These are phyloP conservation scores for Semnornis frantzii DNA, from an alignment of 2,113 vertebrate genomes.

Conservation along the genomic window DNA sequence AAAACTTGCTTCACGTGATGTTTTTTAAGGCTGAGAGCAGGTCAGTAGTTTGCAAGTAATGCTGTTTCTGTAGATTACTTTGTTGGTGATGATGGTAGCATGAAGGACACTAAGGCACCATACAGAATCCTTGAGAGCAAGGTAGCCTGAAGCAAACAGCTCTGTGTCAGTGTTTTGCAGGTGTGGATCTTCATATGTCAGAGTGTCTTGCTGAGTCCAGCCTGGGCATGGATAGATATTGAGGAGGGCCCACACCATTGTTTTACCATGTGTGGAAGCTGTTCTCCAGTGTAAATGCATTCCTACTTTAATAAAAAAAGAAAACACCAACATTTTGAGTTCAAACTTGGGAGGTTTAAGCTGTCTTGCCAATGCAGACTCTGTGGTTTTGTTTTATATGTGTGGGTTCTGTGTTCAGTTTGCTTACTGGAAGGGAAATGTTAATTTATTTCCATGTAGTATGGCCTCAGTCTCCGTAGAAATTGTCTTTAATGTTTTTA, in stretches of 20 bases:
- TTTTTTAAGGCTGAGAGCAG: conserved; percentile 62
- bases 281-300: conserved; percentile 75
- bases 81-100: conserved; percentile 34
- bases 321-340: conserved; percentile 61
- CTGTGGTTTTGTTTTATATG: background rate
- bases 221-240: conserved; percentile 59
- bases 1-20: conserved; percentile 37
- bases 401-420: background rate
- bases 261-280: conserved; percentile 78
- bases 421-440: background rate
- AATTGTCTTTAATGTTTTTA: background rate
- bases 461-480: background rate
- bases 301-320: conserved; percentile 79
- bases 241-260: conserved; percentile 58
- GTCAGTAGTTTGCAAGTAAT: conserved; percentile 30
- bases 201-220: conserved; percentile 16
- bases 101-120: conserved; percentile 69
- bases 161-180: conserved; percentile 28
- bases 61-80: conserved; percentile 50
- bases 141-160: conserved; percentile 48
- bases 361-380: conserved; percentile 1
- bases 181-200: conserved; percentile 34
- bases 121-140: conserved; percentile 76
- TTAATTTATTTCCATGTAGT: background rate
- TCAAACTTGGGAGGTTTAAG: conserved; percentile 55